Conservation (phyloP, 1,140 invertebrate species). For the Hylaeus volcanicus region DNA sequence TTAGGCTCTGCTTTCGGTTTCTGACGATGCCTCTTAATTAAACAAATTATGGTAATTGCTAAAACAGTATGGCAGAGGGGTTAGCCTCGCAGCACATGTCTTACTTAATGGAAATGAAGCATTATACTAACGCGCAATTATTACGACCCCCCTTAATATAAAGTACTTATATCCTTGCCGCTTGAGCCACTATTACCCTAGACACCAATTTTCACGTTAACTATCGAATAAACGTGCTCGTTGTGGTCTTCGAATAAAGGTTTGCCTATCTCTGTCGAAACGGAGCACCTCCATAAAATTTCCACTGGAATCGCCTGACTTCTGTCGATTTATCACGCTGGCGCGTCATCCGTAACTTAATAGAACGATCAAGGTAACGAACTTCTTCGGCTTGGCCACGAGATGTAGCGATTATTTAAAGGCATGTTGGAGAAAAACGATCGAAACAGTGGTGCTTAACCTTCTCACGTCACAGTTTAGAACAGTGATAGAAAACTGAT, state of each 20-base stretch:
- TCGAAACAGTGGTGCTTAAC: too few relatives aligned
- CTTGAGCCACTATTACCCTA: slow-evolving; percentile 3
- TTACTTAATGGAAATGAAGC: slow-evolving; percentile 45
- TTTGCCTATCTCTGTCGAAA: background rate
- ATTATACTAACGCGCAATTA: slow-evolving; percentile 45
- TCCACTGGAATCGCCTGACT: slow-evolving; percentile 15
- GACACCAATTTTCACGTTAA: slow-evolving; percentile 29
- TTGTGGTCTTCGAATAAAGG: too few relatives aligned
- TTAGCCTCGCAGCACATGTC: background rate
- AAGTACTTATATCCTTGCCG: slow-evolving; percentile 7
- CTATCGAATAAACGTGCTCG: slow-evolving; percentile 27
- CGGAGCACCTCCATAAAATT: background rate
- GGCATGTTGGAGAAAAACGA: background rate
- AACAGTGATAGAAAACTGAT: too few relatives aligned
- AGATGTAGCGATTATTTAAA: slow-evolving; percentile 25
- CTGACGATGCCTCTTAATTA: slow-evolving; percentile 60
- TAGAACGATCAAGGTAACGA: slow-evolving; percentile 41
- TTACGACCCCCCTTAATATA: background rate
- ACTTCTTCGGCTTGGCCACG: background rate
- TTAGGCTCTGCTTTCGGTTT: slow-evolving; percentile 44
- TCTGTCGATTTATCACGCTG: slow-evolving; percentile 28
- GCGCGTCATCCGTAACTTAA: slow-evolving; percentile 26
- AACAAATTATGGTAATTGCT: slow-evolving; percentile 56
- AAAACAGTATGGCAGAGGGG: slow-evolving; percentile 1
- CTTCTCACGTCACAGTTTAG: too few relatives aligned